These are phyloP conservation scores for Pollenia amentaria DNA, from an alignment of 2,888 invertebrate genomes.

Conservation along the genomic window DNA sequence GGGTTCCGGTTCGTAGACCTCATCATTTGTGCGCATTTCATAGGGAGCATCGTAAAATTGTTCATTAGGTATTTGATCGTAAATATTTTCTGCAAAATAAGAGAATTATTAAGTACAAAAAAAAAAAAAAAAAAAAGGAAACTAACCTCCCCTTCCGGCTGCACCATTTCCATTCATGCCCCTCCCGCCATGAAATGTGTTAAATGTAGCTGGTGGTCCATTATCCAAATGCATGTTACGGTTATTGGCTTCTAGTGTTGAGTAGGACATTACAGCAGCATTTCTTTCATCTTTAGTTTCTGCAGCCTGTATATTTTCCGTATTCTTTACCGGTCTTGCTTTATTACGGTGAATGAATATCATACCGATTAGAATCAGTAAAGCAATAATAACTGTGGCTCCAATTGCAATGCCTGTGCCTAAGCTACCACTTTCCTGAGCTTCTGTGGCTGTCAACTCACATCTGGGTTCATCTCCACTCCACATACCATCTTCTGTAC, in stretches of 20 bases:
- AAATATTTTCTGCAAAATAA: slow-evolving; percentile 85
- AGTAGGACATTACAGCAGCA: slow-evolving; percentile 95
- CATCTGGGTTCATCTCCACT: slow-evolving; percentile 94
- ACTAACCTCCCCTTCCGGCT: slow-evolving; percentile 42
- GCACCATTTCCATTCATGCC: slow-evolving; percentile 74
- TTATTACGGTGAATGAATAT: slow-evolving; percentile 93
- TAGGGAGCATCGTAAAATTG: slow-evolving; percentile 92
- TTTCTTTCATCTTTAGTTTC: slow-evolving; percentile 94
- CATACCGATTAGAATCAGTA: slow-evolving; percentile 91
- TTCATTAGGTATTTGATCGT: slow-evolving; percentile 88
- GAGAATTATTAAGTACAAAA: neutral
- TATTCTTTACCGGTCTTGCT: slow-evolving; percentile 94
- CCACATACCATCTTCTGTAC: slow-evolving; percentile 93
- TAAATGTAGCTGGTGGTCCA: slow-evolving; percentile 83
- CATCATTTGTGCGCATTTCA: slow-evolving; percentile 87
- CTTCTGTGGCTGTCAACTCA: slow-evolving; percentile 89
- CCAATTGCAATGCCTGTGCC: slow-evolving; percentile 94
- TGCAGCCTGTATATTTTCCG: slow-evolving; percentile 94
- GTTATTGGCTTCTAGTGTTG: slow-evolving; percentile 89
- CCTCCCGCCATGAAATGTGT: slow-evolving; percentile 82
- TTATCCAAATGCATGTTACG: slow-evolving; percentile 80
- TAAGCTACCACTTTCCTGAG: slow-evolving; percentile 89
- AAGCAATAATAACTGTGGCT: slow-evolving; percentile 91
- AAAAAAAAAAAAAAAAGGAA: neutral
- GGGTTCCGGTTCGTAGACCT: slow-evolving; percentile 86